A percentile compares a stretch with the other conserved stretches of the same genome.
These are phyloP conservation scores for Caradrina kadenii DNA, from an alignment of 2,888 invertebrate genomes.

Conservation along the genomic window DNA sequence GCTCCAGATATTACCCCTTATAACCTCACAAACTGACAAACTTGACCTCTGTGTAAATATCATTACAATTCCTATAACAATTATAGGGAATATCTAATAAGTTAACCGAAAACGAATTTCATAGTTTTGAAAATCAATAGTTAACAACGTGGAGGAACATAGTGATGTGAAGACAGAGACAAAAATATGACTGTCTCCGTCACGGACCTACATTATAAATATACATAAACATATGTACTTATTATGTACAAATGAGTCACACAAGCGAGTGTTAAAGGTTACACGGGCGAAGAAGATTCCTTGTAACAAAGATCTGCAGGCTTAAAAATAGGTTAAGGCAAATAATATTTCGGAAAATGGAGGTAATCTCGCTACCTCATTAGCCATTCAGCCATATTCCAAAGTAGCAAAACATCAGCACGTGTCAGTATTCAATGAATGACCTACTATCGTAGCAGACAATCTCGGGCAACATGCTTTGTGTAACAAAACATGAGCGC, in stretches of 20 bases:
- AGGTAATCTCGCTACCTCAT: conserved; percentile 6
- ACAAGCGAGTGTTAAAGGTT: background rate
- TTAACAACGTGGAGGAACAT: too few relatives aligned
- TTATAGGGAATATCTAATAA: background rate
- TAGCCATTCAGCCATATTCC: conserved; percentile 26
- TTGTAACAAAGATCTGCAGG: background rate
- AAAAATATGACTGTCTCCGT: background rate
- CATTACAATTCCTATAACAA: too few relatives aligned
- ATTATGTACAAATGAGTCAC: background rate
- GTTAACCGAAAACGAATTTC: too few relatives aligned
- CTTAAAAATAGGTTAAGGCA: conserved; percentile 10
- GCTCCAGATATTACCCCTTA: too few relatives aligned
- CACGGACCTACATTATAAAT: background rate
- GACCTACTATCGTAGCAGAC: conserved; percentile 57
- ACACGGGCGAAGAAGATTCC: background rate
- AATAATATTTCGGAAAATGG: background rate
- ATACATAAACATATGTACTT: too few relatives aligned
- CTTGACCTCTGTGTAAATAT: too few relatives aligned
- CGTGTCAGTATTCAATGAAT: conserved; percentile 45
- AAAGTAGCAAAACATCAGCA: conserved; percentile 15
- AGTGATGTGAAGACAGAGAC: background rate
- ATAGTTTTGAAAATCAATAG: background rate
- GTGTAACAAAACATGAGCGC: conserved; percentile 74
- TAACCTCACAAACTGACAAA: too few relatives aligned
- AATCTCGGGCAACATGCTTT: conserved; percentile 63